Evolutionary conservation across 2,888 invertebrate genomes (phyloP), one percentile per base, ranked within the genome.

Genomic region (Strigamia crassipes): DNA sequence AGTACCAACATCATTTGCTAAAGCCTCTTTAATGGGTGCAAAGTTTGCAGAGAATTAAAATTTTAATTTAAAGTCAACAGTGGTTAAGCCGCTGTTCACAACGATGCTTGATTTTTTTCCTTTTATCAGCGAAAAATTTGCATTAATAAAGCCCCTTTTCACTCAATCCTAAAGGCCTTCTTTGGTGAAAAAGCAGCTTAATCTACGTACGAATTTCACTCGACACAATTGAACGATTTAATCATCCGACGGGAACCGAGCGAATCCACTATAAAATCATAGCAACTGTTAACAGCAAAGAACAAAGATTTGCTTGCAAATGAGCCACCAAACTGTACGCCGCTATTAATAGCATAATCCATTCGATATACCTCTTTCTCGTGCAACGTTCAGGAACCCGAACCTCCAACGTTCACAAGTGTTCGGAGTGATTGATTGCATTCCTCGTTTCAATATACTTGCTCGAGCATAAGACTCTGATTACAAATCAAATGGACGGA

Each of bases 201-300:
- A 73, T 73, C 73, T 23, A 73, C 73, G 13, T 73, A 73, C 15
- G 73, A 73, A 73, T 73, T 31, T 73, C 73, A 73, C 73, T 73
- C 73, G 73, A 73, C 73, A 73, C 73, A 73, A 73, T 73, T 73
- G 73, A 73, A 73, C 73, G 73, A 73, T 73, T 73, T 73, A 73
- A 73, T 73, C 73, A 73, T 73, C 31, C 73, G 31, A 31, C 73
- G 31, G 31, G 73, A 73, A 73, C 73, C 27, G 73, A 73, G 73
- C 73, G 73, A 73, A 73, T 73, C 73, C 10, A 73, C 73, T 31
- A 73, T 73, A 73, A 73, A 73, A 73, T 73, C 73, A 73, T 73
- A 27, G 27, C 73, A 27, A 73, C 73, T 73, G 73, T 73, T 73
- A 31, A 15, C 31, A n/a, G 73, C 13, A 73, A 73, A 27, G 23